Evolutionary conservation across 2,797 vertebrate species (phyloP).

Genomic region (Manis javanica): DNA sequence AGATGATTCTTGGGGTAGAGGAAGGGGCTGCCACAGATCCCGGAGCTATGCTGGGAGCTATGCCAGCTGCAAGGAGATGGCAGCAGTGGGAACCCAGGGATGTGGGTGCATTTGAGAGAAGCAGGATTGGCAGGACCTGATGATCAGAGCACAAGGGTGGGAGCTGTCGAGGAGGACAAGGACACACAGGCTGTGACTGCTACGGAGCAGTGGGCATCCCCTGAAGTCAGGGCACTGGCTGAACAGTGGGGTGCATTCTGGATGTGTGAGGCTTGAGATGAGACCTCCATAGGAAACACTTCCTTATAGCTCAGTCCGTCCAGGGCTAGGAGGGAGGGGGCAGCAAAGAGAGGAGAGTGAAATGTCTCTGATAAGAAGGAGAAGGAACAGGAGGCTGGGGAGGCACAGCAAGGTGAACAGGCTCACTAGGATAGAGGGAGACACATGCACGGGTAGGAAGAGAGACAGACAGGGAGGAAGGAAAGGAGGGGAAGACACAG

Average conservation of each 20-base stretch:
- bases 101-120: neutral
- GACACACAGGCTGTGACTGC: neutral
- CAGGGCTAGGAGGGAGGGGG: neutral
- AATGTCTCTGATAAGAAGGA: neutral
- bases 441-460: neutral
- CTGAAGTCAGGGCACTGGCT: neutral
- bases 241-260: neutral
- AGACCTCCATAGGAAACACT: neutral
- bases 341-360: neutral
- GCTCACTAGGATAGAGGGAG: neutral
- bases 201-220: neutral
- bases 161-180: neutral
- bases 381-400: neutral
- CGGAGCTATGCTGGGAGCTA: neutral
- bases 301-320: rapidly evolving
- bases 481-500: neutral
- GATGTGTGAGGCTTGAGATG: neutral
- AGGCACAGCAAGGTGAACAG: neutral
- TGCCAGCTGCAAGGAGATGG: neutral
- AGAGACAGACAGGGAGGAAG: neutral
- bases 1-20: neutral
- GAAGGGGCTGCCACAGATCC: neutral
- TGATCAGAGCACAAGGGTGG: neutral
- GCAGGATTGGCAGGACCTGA: neutral
- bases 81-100: neutral